Evolutionary conservation across 1,140 invertebrate genomes (phyloP).

Genomic region (Leguminivora glycinivorella): DNA sequence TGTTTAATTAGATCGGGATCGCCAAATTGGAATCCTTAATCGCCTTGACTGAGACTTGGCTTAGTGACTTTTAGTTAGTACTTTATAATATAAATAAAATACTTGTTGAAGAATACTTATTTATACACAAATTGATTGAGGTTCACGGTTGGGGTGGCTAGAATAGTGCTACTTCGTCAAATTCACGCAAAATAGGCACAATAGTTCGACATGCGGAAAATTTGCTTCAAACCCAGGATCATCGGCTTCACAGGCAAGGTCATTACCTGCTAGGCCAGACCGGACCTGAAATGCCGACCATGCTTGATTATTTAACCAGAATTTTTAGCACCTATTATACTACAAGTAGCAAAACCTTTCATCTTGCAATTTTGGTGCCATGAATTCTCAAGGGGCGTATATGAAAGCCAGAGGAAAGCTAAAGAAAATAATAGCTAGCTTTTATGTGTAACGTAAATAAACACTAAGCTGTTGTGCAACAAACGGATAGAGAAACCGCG

Average conservation of each 20-base stretch:
- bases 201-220: too few species aligned
- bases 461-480: constrained; percentile 35
- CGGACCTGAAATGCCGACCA: too few species aligned
- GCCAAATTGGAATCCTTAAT: constrained; percentile 41
- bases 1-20: constrained; percentile 58
- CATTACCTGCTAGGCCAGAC: too few species aligned
- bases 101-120: too few species aligned
- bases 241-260: too few species aligned
- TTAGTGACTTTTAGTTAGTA: neutral
- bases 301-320: too few species aligned
- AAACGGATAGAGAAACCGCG: constrained; percentile 37
- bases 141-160: too few species aligned
- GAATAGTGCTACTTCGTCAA: too few species aligned
- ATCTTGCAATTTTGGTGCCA: neutral
- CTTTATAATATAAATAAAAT: neutral
- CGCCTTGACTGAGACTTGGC: neutral
- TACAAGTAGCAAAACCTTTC: neutral
- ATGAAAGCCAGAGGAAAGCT: neutral
- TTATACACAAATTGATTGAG: too few species aligned
- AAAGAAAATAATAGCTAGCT: constrained; percentile 4
- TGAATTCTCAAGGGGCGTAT: neutral
- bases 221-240: too few species aligned
- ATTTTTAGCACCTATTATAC: neutral
- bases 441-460: constrained; percentile 29
- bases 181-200: too few species aligned